Evolutionary conservation across 2,797 vertebrate genomes (phyloP), one percentile per base, ranked within the genome.

Genomic region (Paramormyrops hopkinsi): DNA sequence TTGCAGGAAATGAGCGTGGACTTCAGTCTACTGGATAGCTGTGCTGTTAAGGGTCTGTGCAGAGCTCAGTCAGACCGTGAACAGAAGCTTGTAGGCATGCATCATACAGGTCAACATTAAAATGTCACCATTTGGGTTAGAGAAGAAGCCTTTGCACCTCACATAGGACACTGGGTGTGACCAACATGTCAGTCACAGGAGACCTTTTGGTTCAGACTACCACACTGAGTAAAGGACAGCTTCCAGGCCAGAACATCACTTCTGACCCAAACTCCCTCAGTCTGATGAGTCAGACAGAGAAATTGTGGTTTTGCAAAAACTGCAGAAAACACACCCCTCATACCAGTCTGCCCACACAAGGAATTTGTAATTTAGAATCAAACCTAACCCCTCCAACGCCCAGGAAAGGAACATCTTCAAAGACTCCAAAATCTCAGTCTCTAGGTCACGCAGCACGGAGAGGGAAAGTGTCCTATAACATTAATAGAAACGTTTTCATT

Each of bases 321-420:
- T 76, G 19, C 44, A 44, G 7, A 37, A 83, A 5, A 54, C 44
- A 83, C 37, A 83, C 44, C 44, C 37, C 79, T 46, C 33, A n/a
- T 48, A 46, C 79, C 46, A 84, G 22, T 22, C 82, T 22, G 82
- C 46, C 41, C 37, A 84, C 82, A 50, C 82, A 84, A 84, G 4
- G 82, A 84, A 82, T 82, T 46, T 82, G n/a, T 46, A 46, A 82
- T 50, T 84, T 84, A 84, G 37, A 37, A 84, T 46, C 46, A 84
- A 22, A 25, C 33, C 11, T 4, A 79, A 79, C 14, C 37, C 17
- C 14, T 19, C 33, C 37, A 17, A 37, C 2, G 14, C 14, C 73
- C 73, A 79, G 14, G 12, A 37, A 17, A n/a, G 14, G 17, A 79
- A n/a, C 7, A 37, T 76, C 69, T 69, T 33, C 65, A 69, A 69